phyloP scores from a whole-genome alignment of 2,888 invertebrate genomes.

The Dione juno region DNA sequence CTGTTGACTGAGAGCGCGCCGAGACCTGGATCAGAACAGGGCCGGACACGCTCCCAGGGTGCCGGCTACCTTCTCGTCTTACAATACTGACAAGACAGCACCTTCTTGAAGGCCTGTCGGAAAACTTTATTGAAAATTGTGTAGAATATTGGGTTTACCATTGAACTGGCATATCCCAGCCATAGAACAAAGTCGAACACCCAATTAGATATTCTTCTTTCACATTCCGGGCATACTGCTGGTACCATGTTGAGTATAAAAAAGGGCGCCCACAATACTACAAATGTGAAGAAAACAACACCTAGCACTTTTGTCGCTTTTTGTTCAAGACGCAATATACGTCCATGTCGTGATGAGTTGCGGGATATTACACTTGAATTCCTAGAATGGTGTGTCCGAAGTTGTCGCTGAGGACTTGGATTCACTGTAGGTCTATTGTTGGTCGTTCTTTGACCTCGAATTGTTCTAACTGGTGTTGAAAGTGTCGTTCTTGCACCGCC shows the following conservation, averaged over 20 bases:
- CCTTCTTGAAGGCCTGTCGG: conserved; percentile 94
- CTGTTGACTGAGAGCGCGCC: conserved; percentile 79
- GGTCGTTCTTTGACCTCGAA: conserved; percentile 69
- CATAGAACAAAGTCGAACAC: conserved; percentile 94
- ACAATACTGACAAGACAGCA: conserved; percentile 90
- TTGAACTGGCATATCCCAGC: conserved; percentile 96
- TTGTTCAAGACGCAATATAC: conserved; percentile 94
- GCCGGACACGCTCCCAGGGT: conserved; percentile 80
- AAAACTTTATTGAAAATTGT: conserved; percentile 98
- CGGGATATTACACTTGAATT: conserved; percentile 92
- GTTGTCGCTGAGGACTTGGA: conserved; percentile 74
- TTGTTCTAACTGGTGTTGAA: conserved; percentile 78
- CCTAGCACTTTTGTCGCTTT: conserved; percentile 98
- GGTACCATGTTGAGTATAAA: conserved; percentile 94
- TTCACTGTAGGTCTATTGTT: conserved; percentile 58
- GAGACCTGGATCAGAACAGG: conserved; percentile 74
- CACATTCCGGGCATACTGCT: conserved; percentile 92
- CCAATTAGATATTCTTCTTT: conserved; percentile 88
- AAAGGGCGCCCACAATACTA: conserved; percentile 97
- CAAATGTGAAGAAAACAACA: conserved; percentile 97
- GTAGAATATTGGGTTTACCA: conserved; percentile 98
- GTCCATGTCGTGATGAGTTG: conserved; percentile 91
- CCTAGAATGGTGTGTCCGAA: conserved; percentile 89
- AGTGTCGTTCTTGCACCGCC: conserved; percentile 86
- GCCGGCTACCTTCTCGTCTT: conserved; percentile 78